Conservation (phyloP, 2,888 invertebrate genomes). For the Ochlodes sylvanus region DNA sequence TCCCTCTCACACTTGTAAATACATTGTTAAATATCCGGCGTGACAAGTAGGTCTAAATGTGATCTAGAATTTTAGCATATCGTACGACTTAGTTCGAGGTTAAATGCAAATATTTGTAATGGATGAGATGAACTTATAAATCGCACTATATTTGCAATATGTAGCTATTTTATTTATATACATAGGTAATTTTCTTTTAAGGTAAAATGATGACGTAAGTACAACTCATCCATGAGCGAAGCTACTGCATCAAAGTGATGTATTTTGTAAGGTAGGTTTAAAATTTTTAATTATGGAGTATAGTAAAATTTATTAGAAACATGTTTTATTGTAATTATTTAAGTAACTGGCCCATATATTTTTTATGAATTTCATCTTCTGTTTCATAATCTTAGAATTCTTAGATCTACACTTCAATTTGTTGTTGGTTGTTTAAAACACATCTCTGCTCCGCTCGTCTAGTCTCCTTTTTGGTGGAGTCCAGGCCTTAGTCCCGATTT, state of each 20-base stretch:
- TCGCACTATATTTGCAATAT: constrained; percentile 41
- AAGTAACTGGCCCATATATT: too few relatives aligned
- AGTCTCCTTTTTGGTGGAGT: too few relatives aligned
- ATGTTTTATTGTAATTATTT: constrained; percentile 31
- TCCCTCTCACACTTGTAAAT: constrained; percentile 49
- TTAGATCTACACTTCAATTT: too few relatives aligned
- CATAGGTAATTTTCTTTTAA: constrained; percentile 34
- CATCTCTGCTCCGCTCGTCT: too few relatives aligned
- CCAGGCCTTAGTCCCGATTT: too few relatives aligned
- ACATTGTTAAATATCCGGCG: constrained; percentile 47
- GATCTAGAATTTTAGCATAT: constrained; percentile 68
- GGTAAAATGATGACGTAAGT: constrained; percentile 51
- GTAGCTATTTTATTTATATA: constrained; percentile 40
- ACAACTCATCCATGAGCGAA: constrained; percentile 58
- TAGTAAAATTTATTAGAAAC: constrained; percentile 46
- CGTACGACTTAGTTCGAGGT: constrained; percentile 53
- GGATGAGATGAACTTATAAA: constrained; percentile 62
- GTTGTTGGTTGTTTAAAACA: too few relatives aligned
- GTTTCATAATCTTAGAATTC: too few relatives aligned
- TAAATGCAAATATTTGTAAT: constrained; percentile 49
- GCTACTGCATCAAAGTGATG: constrained; percentile 62
- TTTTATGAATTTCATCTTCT: too few relatives aligned
- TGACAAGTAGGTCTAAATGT: constrained; percentile 59
- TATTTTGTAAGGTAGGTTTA: constrained; percentile 62
- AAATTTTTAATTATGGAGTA: constrained; percentile 46